Conservation (phyloP, 2,113 vertebrate genomes). For the Labeo rohita region DNA sequence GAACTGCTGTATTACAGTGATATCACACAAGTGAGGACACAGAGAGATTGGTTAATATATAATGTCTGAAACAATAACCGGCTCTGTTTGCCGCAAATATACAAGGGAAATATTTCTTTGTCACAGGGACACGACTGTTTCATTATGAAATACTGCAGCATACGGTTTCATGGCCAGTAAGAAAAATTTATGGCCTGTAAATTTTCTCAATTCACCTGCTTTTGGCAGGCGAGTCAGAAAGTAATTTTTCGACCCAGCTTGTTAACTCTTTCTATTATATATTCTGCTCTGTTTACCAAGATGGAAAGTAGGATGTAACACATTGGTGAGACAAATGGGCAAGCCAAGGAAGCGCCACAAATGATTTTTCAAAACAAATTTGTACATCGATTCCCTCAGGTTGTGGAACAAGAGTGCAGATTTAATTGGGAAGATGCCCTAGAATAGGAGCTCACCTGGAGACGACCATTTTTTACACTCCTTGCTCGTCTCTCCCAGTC, state of each 20-base stretch:
- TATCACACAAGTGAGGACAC: not conserved
- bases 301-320: conserved; percentile 31
- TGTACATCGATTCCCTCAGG: conserved; percentile 38
- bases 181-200: not conserved
- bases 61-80: conserved; percentile 3
- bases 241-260: conserved; percentile 4
- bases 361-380: conserved; percentile 49
- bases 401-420: conserved; percentile 8
- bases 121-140: not conserved
- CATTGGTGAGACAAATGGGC: conserved; percentile 30
- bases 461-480: conserved; percentile 25
- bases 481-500: conserved; percentile 16
- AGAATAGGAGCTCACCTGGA: conserved; percentile 28
- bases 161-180: not conserved
- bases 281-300: conserved; percentile 4
- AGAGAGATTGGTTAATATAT: conserved; percentile 8
- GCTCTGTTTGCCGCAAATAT: not conserved
- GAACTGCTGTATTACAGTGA: not conserved
- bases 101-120: not conserved
- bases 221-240: conserved; percentile 27
- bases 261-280: conserved; percentile 17
- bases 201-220: conserved; percentile 9
- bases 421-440: conserved; percentile 41
- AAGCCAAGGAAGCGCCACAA: conserved; percentile 15
- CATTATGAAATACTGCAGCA: not conserved